Base-by-base conservation (phyloP, 2,888 invertebrate species). In the Bellardia bayeri region DNA sequence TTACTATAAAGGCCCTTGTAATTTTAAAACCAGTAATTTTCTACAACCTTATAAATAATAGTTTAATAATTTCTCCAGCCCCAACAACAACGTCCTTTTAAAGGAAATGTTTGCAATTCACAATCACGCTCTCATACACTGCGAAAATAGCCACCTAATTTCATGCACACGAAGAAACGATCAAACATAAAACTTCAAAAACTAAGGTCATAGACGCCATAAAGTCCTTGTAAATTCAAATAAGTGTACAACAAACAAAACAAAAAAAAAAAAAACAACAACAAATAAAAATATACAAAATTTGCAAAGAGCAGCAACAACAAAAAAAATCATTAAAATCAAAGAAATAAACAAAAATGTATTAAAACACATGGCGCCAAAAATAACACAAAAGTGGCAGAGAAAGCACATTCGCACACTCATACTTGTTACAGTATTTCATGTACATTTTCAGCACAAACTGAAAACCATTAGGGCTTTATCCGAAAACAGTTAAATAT, bases 351-450 rank as follows among this genome's bases (percentile, higher is more conserved):
- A 63, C 8, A 74, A 82, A 64, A 66, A 75, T 54, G 40, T 79
- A 64, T 72, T 74, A 64, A 81, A 82, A 49, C 75, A 75, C 68
- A 79, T 82, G 86, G 80, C 79, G 82, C 86, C 86, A 82, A 82
- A 82, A 86, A 69, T 61, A 51, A 75, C 64, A 16, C 49, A 78
- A 74, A 84, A 66, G 9, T 30, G 37, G 13, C 54, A 30, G 11
- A 9, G n/a, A 63, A 61, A 71, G 51, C 23, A 6, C 40, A 40
- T 42, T 11, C 72, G 42, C 23, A 78, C 16, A 58, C 40, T 16
- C 30, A 51, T 8, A 78, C 14, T 45, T 37, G 51, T 49, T 64
- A 72, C 42, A 69, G n/a, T 49, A 33, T 40, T 51, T 61, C 33
- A n/a, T 40, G 30, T 30, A 3, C 23, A 58, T 64, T 84, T 72